These are phyloP conservation scores for Hyles lineata DNA, from an alignment of 2,888 invertebrate genomes.

Conservation along the genomic window DNA sequence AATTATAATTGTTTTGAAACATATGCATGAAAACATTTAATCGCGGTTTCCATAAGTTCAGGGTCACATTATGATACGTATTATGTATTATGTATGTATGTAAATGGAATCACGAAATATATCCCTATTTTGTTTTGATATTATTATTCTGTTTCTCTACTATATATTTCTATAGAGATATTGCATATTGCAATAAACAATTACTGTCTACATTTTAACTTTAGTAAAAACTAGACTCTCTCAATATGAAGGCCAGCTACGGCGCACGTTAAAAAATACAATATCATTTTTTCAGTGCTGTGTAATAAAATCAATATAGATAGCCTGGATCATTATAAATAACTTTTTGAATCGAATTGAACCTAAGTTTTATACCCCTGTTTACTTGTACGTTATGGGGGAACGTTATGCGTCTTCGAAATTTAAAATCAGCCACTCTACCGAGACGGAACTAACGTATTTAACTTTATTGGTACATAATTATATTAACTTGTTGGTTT, in stretches of 20 bases:
- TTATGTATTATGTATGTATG: too few relatives aligned
- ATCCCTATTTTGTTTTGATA: background rate
- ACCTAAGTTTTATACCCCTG: slow-evolving; percentile 24
- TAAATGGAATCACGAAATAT: too few relatives aligned
- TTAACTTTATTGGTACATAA: slow-evolving; percentile 32
- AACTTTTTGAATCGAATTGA: background rate
- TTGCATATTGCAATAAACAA: too few relatives aligned
- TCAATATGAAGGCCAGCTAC: too few relatives aligned
- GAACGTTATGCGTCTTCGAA: slow-evolving; percentile 64
- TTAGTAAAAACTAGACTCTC: too few relatives aligned
- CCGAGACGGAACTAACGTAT: slow-evolving; percentile 60
- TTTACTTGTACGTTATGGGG: slow-evolving; percentile 44
- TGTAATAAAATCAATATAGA: background rate
- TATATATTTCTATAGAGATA: too few relatives aligned
- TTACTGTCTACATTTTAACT: too few relatives aligned
- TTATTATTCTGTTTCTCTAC: too few relatives aligned
- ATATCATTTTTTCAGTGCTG: too few relatives aligned
- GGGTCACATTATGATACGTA: too few relatives aligned
- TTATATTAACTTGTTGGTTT: background rate
- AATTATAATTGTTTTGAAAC: background rate
- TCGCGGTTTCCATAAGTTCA: background rate
- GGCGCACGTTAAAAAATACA: too few relatives aligned
- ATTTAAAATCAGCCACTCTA: slow-evolving; percentile 58
- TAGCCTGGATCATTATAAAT: background rate
- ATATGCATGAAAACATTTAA: background rate